phyloP scores from a whole-genome alignment of 2,888 invertebrate genomes.

The Ormyrus nitidulus region DNA sequence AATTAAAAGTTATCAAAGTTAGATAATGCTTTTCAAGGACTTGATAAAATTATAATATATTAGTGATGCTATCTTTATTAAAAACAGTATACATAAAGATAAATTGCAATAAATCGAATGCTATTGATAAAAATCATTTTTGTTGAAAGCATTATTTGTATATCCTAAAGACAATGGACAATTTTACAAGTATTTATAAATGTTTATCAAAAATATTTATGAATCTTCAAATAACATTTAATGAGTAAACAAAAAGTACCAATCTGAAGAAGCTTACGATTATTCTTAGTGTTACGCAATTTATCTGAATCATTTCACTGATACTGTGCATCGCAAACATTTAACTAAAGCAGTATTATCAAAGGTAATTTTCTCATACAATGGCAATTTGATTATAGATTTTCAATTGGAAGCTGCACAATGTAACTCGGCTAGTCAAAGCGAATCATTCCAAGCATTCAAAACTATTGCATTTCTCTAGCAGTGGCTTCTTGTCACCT shows the following conservation, averaged over 20 bases:
- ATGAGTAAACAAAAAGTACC: conserved; percentile 32
- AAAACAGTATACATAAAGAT: no score
- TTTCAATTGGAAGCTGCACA: no score
- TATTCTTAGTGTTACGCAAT: conserved; percentile 47
- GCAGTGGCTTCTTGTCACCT: not conserved
- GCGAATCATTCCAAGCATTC: not conserved
- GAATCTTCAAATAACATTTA: conserved; percentile 30
- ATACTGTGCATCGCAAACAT: conserved; percentile 34
- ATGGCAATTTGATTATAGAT: not conserved
- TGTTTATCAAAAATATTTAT: not conserved
- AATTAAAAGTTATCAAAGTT: no score
- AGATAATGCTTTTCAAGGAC: no score
- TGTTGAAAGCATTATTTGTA: no score
- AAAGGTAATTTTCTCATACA: conserved; percentile 2
- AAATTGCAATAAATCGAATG: no score
- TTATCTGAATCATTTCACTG: conserved; percentile 35
- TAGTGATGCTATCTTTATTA: no score
- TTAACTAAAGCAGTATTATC: conserved; percentile 15
- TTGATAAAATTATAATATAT: no score
- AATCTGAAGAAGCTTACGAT: conserved; percentile 28
- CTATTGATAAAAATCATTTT: no score
- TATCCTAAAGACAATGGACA: no score
- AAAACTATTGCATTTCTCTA: no score
- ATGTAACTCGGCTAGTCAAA: not conserved
- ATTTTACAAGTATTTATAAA: not conserved